phyloP scores from a whole-genome alignment of 2,113 vertebrate species.

The Eudyptes chrysolophus region DNA sequence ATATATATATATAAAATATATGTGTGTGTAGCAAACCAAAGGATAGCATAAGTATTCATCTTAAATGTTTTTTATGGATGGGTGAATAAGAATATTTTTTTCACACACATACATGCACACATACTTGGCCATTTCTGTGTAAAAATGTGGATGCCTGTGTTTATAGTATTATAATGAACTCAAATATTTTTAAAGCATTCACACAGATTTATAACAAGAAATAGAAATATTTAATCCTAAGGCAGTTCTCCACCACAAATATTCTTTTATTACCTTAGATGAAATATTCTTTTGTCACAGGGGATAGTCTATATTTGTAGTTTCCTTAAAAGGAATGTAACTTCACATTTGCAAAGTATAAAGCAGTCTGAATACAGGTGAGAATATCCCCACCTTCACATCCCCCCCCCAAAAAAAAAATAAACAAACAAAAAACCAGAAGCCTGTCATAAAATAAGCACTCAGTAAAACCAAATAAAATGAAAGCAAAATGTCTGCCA shows the following conservation, averaged over 20 bases:
- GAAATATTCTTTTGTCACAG: background rate
- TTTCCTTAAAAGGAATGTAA: background rate
- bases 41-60: background rate
- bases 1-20: fast-evolving
- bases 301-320: background rate
- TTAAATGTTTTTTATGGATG: background rate
- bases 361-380: background rate
- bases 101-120: background rate
- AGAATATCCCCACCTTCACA: background rate
- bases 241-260: background rate
- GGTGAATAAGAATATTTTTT: background rate
- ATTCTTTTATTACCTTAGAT: background rate
- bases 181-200: background rate
- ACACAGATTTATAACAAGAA: background rate
- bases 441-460: background rate
- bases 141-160: background rate
- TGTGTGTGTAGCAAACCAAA: background rate
- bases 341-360: background rate
- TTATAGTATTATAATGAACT: background rate
- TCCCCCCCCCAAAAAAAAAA: background rate
- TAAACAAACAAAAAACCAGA: background rate
- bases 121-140: background rate
- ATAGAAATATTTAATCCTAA: background rate
- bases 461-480: background rate
- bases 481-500: background rate